Conservation (phyloP, 37 sponge, comb jelly and placozoan species). For the Spongilla lacustris region DNA sequence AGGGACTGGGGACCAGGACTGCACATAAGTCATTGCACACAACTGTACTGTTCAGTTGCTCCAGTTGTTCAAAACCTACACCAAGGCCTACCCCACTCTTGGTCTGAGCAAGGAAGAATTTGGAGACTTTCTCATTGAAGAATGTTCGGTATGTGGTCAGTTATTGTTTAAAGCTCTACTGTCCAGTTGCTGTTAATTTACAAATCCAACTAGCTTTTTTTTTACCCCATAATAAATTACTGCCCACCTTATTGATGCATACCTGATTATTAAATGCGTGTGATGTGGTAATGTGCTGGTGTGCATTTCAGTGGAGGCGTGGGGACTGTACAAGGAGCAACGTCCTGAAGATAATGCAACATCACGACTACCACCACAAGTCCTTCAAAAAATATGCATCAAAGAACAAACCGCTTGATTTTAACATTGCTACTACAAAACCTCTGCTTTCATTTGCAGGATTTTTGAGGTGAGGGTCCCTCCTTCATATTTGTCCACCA, state of each 20-base stretch:
- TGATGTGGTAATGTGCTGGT: no score
- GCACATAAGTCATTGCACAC: background rate
- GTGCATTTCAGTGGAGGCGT: constrained; percentile 77
- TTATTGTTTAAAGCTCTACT: background rate
- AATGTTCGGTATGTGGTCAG: constrained; percentile 49
- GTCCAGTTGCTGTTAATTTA: no score
- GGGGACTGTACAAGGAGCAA: background rate
- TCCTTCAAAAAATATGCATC: constrained; percentile 68
- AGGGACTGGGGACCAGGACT: background rate
- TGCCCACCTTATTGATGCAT: no score
- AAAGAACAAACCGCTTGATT: constrained; percentile 29
- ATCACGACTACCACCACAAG: constrained; percentile 65
- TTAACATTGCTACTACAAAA: constrained; percentile 8
- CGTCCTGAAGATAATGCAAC: constrained; percentile 26
- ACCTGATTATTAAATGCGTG: no score
- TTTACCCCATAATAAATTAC: no score
- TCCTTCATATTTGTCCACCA: no score
- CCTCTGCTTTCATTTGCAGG: constrained; percentile 70
- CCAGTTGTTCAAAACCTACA: constrained; percentile 51
- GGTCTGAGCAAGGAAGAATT: constrained; percentile 75
- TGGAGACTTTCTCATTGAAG: constrained; percentile 46
- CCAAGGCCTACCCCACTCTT: constrained; percentile 33
- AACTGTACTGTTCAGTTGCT: constrained; percentile 28
- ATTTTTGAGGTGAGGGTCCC: constrained; percentile 61
- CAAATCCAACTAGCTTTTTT: no score